Conservation (phyloP, 2,888 invertebrate species). For the Caenorhabditis sinica region DNA sequence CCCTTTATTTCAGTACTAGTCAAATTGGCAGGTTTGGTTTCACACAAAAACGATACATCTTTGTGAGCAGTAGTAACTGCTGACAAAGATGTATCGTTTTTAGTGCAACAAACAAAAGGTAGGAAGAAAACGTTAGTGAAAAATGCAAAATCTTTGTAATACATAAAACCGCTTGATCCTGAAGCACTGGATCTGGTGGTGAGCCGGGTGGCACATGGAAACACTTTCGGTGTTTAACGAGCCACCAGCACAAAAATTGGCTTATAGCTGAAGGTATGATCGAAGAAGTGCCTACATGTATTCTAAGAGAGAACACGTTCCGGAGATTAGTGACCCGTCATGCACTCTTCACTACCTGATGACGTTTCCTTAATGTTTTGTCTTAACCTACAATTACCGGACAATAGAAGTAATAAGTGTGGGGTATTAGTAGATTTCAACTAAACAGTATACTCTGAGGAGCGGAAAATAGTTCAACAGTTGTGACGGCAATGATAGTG, state of each 20-base stretch:
- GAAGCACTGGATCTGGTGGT: slow-evolving; percentile 22
- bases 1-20: slow-evolving; percentile 33
- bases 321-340: slow-evolving; percentile 1
- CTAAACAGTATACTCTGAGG: background rate
- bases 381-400: slow-evolving; percentile 11
- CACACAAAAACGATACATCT: too few species aligned
- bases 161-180: slow-evolving; percentile 27
- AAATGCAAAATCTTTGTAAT: slow-evolving; percentile 60
- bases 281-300: too few species aligned
- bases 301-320: background rate
- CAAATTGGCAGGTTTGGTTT: slow-evolving; percentile 33
- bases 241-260: background rate
- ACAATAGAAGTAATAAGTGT: slow-evolving; percentile 23
- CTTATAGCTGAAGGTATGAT: background rate
- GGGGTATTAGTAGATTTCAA: background rate
- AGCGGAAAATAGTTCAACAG: background rate
- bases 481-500: background rate
- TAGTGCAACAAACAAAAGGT: slow-evolving; percentile 32
- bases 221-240: slow-evolving; percentile 63
- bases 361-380: slow-evolving; percentile 27
- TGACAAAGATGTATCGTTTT: slow-evolving; percentile 45
- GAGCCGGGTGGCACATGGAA: slow-evolving; percentile 54
- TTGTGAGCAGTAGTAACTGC: background rate
- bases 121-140: background rate
- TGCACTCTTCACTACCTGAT: background rate